Conservation (phyloP, 2,888 invertebrate genomes). For the Drosophila lutescens region DNA sequence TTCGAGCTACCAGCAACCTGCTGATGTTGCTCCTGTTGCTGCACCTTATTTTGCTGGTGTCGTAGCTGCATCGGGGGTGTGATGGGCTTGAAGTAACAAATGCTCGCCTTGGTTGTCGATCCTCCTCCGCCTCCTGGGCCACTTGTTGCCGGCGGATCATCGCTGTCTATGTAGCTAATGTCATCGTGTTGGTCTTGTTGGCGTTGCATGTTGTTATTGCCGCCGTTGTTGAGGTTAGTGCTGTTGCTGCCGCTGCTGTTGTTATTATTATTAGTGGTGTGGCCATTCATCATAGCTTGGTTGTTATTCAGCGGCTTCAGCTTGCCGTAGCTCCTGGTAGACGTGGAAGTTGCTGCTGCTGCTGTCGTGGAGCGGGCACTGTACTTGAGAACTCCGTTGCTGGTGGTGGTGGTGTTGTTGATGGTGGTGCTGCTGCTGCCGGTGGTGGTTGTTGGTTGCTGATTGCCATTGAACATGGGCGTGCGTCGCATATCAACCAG, state of each 20-base stretch:
- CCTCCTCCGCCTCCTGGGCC: background rate
- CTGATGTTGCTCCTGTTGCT: constrained; percentile 14
- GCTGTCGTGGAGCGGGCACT: constrained; percentile 31
- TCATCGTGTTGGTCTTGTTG: constrained; percentile 77
- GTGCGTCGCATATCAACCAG: constrained; percentile 79
- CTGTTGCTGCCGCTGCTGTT: constrained; percentile 43
- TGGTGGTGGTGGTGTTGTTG: constrained; percentile 49
- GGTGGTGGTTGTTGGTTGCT: constrained; percentile 53
- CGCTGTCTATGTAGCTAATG: constrained; percentile 81
- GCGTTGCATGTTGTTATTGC: constrained; percentile 61
- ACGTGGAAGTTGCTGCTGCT: constrained; percentile 12
- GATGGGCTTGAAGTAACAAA: constrained; percentile 67
- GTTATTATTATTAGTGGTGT: constrained; percentile 48
- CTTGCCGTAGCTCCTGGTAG: constrained; percentile 12
- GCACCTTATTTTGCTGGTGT: constrained; percentile 20
- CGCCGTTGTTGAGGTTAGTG: constrained; percentile 40
- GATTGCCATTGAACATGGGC: constrained; percentile 72
- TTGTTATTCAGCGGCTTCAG: constrained; percentile 23
- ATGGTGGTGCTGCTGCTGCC: constrained; percentile 44
- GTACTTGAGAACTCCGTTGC: constrained; percentile 37
- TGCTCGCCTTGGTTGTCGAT: constrained; percentile 23
- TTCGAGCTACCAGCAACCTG: constrained; percentile 4
- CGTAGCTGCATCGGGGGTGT: constrained; percentile 64
- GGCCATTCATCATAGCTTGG: constrained; percentile 35
- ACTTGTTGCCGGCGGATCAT: constrained; percentile 57